Evolutionary conservation across 1,140 invertebrate genomes (phyloP), one percentile per base, ranked within the genome.

Genomic region (Pararge aegeria): DNA sequence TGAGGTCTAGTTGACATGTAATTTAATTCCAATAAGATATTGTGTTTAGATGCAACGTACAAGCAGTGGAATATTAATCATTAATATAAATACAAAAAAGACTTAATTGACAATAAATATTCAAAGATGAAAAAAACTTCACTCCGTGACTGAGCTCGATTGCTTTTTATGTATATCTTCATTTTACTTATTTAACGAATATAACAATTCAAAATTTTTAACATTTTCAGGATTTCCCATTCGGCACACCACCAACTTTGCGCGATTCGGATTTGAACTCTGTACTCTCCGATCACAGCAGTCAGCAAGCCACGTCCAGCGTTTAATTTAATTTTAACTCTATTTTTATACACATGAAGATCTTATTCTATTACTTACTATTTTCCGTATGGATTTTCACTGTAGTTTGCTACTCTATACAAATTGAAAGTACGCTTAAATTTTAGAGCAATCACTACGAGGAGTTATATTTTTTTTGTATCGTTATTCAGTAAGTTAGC

Each of bases 201-300:
- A 1, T 3, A 12, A 34, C 5, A 40, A 6, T 15, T 16, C 6
- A 10, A 5, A 40, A 40, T 16, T 16, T 1, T 40, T 7, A 20
- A 9, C 0, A 19, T 24, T 75, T 76, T 15, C 72, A 89, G 85
- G 85, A 89, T 46, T 89, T 89, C 54, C 86, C 83, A 5, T 89
- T 84, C 73, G 82, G 84, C 7, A 84, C 88, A 9, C 89, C 89
- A 0, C 87, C 87, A 18, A 83, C 78, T 18, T 69, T 90, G 7
- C 83, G 89, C 1, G 88, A 90, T 21, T 85, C 87, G 0, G 87
- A 90, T 55, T 62, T 90, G 12, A 83, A 83, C 60, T 90, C 89
- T 6, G 73, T 91, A 4, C 69, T 88, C n/a, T 90, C 87, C 10
- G 87, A 90, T 44, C 86, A 87, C 61, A 90, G 88, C 78, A 91